Evolutionary conservation across 2,888 invertebrate species (phyloP), one percentile per base, ranked within the genome.

Genomic region (Drosophila mulleri): DNA sequence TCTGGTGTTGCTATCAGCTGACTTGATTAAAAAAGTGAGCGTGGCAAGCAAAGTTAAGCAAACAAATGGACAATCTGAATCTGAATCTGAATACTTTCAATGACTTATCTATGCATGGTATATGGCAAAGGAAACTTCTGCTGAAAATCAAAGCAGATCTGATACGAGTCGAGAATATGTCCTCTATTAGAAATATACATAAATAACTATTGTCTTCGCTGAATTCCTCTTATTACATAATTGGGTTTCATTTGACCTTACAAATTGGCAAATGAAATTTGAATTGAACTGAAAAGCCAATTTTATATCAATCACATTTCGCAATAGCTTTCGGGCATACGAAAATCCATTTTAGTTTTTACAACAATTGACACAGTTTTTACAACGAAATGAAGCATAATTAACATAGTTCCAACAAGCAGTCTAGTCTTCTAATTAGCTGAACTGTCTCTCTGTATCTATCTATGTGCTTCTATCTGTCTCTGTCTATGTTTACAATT

Each of bases 341-440:
- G 65, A 63, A 14, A 41, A 16, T 44, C 1, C 12, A n/a, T 48
- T 61, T 53, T 12, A 42, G 16, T n/a, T 50, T 47, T 47, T 56
- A 44, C 58, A 65, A 18, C 50, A 14, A 41, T 41, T 47, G 26
- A 20, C 2, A 32, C 20, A 57, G 29, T 18, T 12, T 14, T 16
- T 11, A 2, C 29, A 9, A 16, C 35, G 18, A 35, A 32, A 9
- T 50, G 23, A 39, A 29, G 37, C 42, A 50, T 37, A 54, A 57
- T 57, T 68, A 50, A 57, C 50, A 69, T 41, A 52, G 11, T 45
- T 58, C 29, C 39, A 41, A 53, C 39, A 41, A 52, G 20, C 3
- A 32, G 23, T 52, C 59, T 56, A 61, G 66, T 75, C 65, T 65
- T 67, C 71, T 61, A 82, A 82, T 82, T 88, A 88, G 82, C 61